Percentiles rank a stretch among this genome's conserved stretches.
Conservation (phyloP, 1,140 invertebrate genomes). For the Microvelia longipes region DNA sequence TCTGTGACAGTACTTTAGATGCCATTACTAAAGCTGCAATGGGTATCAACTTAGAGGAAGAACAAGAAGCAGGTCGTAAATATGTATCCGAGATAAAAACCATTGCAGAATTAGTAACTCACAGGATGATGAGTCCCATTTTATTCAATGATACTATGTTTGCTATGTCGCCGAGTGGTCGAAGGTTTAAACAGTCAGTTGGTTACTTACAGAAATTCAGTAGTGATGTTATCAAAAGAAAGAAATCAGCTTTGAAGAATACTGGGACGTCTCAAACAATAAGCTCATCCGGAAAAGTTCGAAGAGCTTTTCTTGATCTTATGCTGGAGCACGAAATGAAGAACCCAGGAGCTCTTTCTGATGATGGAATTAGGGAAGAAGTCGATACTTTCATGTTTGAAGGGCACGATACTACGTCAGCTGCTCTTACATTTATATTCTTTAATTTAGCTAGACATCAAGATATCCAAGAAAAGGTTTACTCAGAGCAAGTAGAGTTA, state of each 20-base stretch:
- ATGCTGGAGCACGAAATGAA: conserved; percentile 35
- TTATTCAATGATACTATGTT: neutral
- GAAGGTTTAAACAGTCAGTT: neutral
- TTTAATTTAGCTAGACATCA: neutral
- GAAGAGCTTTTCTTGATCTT: conserved; percentile 38
- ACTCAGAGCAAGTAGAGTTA: neutral
- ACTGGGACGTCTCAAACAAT: neutral
- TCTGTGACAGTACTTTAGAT: neutral
- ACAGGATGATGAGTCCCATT: conserved; percentile 2
- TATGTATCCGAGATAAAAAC: conserved; percentile 3
- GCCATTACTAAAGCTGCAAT: conserved; percentile 3
- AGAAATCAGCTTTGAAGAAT: neutral
- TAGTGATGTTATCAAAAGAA: neutral
- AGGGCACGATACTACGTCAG: conserved; percentile 26
- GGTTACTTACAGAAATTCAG: neutral
- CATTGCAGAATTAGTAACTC: neutral
- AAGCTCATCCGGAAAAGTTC: neutral
- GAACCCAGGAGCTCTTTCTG: conserved; percentile 21
- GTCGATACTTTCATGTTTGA: conserved; percentile 53
- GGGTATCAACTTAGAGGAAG: neutral
- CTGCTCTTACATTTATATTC: neutral
- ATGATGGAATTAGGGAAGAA: conserved; percentile 33
- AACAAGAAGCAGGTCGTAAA: conserved; percentile 4
- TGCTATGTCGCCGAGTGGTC: neutral
- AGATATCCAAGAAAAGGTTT: neutral